Evolutionary conservation across 2,113 vertebrate species (phyloP).

Genomic region (Macaca nemestrina): DNA sequence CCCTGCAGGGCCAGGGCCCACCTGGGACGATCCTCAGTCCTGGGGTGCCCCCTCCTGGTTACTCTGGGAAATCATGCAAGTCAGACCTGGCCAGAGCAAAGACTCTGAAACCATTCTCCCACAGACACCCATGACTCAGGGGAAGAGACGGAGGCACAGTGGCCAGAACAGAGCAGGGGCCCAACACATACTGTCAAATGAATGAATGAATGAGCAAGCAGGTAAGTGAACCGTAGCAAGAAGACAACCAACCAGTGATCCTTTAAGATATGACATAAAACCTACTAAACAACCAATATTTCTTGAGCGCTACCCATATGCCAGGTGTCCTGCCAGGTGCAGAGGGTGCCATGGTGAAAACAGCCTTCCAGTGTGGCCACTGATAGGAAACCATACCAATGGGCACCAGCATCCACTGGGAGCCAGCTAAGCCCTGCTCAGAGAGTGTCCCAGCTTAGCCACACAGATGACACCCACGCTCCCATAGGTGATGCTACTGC

Average conservation of each 20-base stretch:
- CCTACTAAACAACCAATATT: neutral
- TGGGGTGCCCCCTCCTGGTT: constrained; percentile 49
- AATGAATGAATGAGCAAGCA: neutral
- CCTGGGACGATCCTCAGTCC: neutral
- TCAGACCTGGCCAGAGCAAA: fast-evolving
- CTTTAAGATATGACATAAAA: neutral
- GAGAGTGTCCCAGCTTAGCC: neutral
- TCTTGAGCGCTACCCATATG: neutral
- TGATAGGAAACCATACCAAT: neutral
- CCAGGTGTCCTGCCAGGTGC: neutral
- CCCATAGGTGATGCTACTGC: neutral
- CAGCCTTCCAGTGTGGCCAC: neutral
- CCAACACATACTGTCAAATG: neutral
- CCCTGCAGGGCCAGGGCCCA: too few relatives aligned
- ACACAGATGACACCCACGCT: neutral
- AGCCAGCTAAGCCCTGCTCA: neutral
- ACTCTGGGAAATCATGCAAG: neutral
- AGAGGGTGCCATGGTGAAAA: neutral
- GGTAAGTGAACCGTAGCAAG: neutral
- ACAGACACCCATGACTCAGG: neutral
- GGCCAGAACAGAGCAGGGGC: neutral
- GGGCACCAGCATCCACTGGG: neutral
- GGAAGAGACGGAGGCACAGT: neutral
- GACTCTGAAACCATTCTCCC: neutral
- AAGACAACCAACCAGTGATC: neutral